phyloP scores from a whole-genome alignment of 2,113 vertebrate species.

The Peromyscus californicus region DNA sequence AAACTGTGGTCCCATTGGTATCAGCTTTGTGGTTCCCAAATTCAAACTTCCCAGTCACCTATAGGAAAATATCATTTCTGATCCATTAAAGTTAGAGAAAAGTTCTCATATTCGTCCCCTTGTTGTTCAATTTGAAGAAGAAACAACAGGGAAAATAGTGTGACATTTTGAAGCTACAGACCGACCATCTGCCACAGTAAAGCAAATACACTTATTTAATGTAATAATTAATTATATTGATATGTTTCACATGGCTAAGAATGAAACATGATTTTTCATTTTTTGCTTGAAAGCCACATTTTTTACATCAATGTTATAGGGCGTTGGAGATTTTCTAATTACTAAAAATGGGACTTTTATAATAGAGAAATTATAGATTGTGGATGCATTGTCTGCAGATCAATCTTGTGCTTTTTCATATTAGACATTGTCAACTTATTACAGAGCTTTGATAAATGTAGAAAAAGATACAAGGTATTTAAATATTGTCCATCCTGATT shows the following conservation, averaged over 20 bases:
- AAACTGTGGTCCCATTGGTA: not conserved
- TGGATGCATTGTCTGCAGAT: not conserved
- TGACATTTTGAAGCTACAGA: not conserved
- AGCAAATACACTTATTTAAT: not conserved
- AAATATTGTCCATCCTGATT: not conserved
- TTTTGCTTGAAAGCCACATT: not conserved
- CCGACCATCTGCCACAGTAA: not conserved
- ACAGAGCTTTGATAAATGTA: not conserved
- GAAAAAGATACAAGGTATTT: not conserved
- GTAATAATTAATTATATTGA: not conserved
- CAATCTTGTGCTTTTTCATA: not conserved
- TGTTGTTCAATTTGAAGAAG: conserved; percentile 12
- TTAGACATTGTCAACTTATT: not conserved
- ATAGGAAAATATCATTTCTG: not conserved
- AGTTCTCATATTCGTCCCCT: not conserved
- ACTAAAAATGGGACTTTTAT: not conserved
- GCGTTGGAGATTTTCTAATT: not conserved
- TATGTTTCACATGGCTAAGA: not conserved
- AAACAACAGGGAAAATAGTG: not conserved
- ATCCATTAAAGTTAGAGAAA: not conserved
- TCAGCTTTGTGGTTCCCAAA: not conserved
- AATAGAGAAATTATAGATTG: not conserved
- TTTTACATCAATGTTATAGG: not conserved
- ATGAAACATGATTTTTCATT: not conserved
- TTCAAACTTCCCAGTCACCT: not conserved